A percentile compares a stretch with the other conserved stretches of the same genome.
These are phyloP conservation scores for Andrena bucephala DNA, from an alignment of 2,888 invertebrate genomes.

Conservation along the genomic window DNA sequence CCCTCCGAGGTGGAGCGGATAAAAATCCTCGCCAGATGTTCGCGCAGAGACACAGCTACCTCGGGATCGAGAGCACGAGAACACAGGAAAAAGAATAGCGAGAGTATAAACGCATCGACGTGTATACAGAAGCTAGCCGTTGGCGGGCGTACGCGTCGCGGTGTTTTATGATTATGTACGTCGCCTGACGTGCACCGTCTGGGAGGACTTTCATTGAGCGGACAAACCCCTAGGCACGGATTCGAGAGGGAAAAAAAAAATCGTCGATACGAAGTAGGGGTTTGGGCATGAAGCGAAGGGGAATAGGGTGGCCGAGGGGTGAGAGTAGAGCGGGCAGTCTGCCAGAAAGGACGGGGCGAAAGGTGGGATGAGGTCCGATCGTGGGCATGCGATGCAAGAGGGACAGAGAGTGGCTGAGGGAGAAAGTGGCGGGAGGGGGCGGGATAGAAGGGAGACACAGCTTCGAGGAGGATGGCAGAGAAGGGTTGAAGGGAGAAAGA, in stretches of 20 bases:
- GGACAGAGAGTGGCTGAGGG: slow-evolving; percentile 36
- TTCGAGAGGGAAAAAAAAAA: slow-evolving; percentile 68
- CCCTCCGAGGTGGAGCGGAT: background rate
- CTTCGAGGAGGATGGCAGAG: slow-evolving; percentile 27
- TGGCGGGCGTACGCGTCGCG: slow-evolving; percentile 59
- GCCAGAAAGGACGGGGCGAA: slow-evolving; percentile 71
- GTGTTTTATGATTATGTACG: slow-evolving; percentile 71
- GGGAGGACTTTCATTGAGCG: slow-evolving; percentile 80
- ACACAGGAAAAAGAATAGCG: background rate
- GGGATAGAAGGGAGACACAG: slow-evolving; percentile 3
- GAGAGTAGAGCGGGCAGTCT: slow-evolving; percentile 69
- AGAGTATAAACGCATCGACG: slow-evolving; percentile 37
- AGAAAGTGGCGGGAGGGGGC: slow-evolving; percentile 47
- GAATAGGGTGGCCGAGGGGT: slow-evolving; percentile 50
- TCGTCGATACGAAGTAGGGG: slow-evolving; percentile 71
- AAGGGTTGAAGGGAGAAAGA: slow-evolving; percentile 63
- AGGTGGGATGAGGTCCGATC: slow-evolving; percentile 70
- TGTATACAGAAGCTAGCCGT: slow-evolving; percentile 17
- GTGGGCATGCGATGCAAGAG: slow-evolving; percentile 54
- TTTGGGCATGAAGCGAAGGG: slow-evolving; percentile 64
- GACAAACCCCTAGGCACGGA: slow-evolving; percentile 73
- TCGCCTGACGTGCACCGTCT: slow-evolving; percentile 63
- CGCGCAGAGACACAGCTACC: background rate
- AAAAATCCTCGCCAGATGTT: background rate
- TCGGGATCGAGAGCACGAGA: background rate